phyloP scores from a whole-genome alignment of 2,797 vertebrate species.

The Novumbra hubbsi region DNA sequence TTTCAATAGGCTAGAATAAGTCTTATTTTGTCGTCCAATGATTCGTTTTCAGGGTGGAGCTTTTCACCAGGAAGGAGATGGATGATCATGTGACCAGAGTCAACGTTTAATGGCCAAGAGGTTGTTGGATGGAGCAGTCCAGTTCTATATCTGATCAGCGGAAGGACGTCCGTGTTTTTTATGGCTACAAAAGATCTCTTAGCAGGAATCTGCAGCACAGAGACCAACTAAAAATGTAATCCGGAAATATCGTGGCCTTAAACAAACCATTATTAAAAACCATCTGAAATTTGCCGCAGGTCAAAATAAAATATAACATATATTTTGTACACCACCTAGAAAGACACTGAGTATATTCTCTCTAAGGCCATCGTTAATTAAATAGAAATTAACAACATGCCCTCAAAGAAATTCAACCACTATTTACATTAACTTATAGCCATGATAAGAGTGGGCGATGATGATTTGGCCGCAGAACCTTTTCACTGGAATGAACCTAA shows the following conservation, averaged over 20 bases:
- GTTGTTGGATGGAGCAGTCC: not conserved
- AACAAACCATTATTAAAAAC: conserved; percentile 36
- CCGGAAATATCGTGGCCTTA: conserved; percentile 55
- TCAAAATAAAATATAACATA: conserved; percentile 1
- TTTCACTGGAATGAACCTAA: conserved; percentile 17
- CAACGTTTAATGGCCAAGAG: not conserved
- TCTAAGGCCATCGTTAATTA: not conserved
- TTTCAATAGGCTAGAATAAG: no score
- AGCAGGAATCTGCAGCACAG: conserved; percentile 37
- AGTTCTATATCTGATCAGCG: not conserved
- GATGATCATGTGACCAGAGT: not conserved
- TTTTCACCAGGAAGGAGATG: no score
- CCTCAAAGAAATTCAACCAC: not conserved
- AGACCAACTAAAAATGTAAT: conserved; percentile 23
- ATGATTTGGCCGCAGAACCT: conserved; percentile 28
- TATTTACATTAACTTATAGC: not conserved
- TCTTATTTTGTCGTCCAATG: no score
- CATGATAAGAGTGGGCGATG: conserved; percentile 11
- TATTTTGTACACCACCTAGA: not conserved
- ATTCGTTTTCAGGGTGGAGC: no score
- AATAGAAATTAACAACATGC: not conserved
- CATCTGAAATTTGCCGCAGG: not conserved
- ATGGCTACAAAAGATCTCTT: conserved; percentile 22
- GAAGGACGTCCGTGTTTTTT: not conserved
- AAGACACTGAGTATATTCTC: no score